Conservation (phyloP, 2,113 vertebrate genomes). For the Leiothrix lutea region DNA sequence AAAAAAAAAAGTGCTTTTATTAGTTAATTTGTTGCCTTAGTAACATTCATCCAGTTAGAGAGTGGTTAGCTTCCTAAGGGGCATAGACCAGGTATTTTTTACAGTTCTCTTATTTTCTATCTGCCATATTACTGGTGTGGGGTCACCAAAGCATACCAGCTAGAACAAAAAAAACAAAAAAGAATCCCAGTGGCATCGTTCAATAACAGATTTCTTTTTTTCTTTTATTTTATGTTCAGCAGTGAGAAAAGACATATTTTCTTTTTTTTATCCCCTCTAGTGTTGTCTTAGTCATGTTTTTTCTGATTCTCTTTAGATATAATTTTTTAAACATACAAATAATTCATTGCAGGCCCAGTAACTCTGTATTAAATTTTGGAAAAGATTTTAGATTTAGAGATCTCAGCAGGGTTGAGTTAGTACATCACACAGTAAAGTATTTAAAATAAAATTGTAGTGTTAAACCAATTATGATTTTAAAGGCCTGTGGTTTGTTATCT, state of each 20-base stretch:
- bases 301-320: neutral
- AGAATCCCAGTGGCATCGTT: rapidly evolving
- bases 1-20: neutral
- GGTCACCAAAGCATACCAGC: neutral
- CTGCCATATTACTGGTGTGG: neutral
- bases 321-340: neutral
- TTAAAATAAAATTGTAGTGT: neutral
- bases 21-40: neutral
- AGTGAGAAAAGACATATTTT: neutral
- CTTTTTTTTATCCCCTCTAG: neutral
- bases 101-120: neutral
- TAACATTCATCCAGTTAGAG: neutral
- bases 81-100: neutral
- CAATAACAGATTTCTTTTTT: neutral
- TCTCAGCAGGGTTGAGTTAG: neutral
- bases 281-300: neutral
- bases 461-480: neutral
- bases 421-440: rapidly evolving
- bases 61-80: neutral
- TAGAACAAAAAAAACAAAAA: neutral
- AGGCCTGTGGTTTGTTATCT: neutral
- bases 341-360: neutral
- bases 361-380: neutral
- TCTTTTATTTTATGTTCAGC: neutral
- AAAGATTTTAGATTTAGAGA: neutral